These are phyloP conservation scores for Aldabrachelys gigantea DNA, from an alignment of 2,113 vertebrate species.

Conservation along the genomic window DNA sequence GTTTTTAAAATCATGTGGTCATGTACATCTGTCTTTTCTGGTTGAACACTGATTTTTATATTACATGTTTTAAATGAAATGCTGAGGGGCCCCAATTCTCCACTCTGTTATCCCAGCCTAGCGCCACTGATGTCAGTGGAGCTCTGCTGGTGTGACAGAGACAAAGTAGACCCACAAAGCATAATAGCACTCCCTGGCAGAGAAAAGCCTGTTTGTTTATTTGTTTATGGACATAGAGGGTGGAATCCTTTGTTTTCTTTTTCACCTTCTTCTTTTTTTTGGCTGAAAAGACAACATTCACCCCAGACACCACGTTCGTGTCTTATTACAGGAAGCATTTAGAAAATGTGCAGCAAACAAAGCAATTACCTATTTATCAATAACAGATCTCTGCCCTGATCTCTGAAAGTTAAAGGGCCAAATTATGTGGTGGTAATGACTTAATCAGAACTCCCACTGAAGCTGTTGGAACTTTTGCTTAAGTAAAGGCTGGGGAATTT, in stretches of 20 bases:
- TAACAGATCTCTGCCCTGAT: neutral
- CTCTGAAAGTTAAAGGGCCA: neutral
- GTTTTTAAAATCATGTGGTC: neutral
- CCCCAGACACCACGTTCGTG: neutral
- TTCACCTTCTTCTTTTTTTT: rapidly evolving
- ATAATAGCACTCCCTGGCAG: neutral
- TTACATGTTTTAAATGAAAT: neutral
- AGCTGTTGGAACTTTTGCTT: neutral
- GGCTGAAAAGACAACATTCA: neutral
- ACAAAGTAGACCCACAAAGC: neutral
- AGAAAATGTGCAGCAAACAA: neutral
- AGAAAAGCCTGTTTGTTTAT: neutral
- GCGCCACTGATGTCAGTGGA: neutral
- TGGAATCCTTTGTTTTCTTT: neutral
- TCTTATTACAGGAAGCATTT: neutral
- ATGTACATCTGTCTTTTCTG: neutral
- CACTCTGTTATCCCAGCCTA: neutral
- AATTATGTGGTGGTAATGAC: neutral
- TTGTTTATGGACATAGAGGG: neutral
- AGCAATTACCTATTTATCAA: neutral
- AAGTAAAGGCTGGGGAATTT: neutral
- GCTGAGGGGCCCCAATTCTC: neutral
- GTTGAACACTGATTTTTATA: neutral
- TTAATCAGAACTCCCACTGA: neutral
- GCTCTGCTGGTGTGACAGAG: neutral